Percentiles rank a stretch among this genome's conserved stretches.
These are phyloP conservation scores for Platorchestia sp. DNA, from an alignment of 1,140 invertebrate genomes.

Conservation along the genomic window DNA sequence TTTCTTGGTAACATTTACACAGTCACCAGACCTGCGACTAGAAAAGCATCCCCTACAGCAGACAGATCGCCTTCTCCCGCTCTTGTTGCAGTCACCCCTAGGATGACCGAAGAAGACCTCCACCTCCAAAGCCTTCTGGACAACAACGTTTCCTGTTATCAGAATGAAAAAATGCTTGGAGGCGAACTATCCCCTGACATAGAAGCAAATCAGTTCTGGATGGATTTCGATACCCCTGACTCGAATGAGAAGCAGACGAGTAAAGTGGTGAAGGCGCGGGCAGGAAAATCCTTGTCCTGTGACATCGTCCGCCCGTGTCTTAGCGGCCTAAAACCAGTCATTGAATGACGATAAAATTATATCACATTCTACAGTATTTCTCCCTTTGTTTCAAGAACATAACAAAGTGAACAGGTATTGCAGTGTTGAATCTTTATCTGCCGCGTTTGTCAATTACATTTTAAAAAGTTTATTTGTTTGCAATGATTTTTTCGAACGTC, in stretches of 20 bases:
- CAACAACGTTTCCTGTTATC: background rate
- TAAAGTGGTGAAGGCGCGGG: background rate
- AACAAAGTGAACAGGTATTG: background rate
- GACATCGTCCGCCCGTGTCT: background rate
- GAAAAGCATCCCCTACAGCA: background rate
- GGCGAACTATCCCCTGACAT: background rate
- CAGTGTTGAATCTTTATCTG: background rate
- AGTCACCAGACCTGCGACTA: constrained; percentile 6
- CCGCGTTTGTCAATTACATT: background rate
- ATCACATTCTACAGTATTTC: background rate
- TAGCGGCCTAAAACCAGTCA: background rate
- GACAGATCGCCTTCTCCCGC: constrained; percentile 32
- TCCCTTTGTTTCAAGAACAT: background rate
- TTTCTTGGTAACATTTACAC: constrained; percentile 46
- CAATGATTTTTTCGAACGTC: background rate
- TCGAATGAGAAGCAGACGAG: background rate
- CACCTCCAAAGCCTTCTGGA: constrained; percentile 17
- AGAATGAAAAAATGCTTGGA: background rate
- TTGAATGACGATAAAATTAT: constrained; percentile 17
- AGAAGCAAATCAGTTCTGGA: constrained; percentile 47
- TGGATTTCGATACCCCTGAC: background rate
- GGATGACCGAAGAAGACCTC: constrained; percentile 9
- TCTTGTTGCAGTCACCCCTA: background rate
- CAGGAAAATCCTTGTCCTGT: background rate
- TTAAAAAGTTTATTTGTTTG: background rate